Base-by-base conservation (phyloP, 2,888 invertebrate genomes). In the Gari tellinella region DNA sequence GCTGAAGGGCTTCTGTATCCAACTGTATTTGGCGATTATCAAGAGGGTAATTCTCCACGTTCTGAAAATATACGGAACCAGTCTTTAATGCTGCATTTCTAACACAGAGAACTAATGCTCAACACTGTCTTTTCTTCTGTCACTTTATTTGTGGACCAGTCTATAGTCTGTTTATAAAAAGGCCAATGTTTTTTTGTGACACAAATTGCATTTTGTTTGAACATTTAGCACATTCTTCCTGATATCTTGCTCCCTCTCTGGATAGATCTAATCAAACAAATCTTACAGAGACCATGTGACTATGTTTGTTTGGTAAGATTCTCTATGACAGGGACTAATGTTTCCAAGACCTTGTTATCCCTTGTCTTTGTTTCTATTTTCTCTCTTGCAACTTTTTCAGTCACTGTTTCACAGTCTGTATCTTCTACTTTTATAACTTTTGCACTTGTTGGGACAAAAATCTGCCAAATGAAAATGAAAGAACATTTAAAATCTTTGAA, bases 11-110 rank as follows among this genome's bases (percentile, higher is more conserved):
- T 26, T 74, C 74, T n/a, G 52, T 64, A 65, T 77, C 84, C 51
- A 82, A 75, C 45, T 81, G 82, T 45, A 86, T 85, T 51, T 83
- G 83, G 31, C 83, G 80, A 61, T 85, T 77, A 77, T 86, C 84
- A 31, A 85, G 72, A 15, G 82, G 79, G 40, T 82, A 65, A 61
- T 86, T 82, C 48, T 86, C 85, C 74, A 80, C 74, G 19, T 38
- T 61, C 61, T 61, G 61, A 61, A 61, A 61, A 61, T 23, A 61
- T 31, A 31, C 5, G 31, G 31, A 31, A 31, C 31, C 31, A 31
- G 31, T 31, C 31, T 31, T 31, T 31, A 31, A 31, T 31, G 31
- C 31, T 31, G 31, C 10, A 31, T 31, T 4, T 31, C 31, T 31
- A 31, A 31, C 31, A 31, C 31, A 31, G 31, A 31, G 31, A 31